A percentile compares a stretch with the other conserved stretches of the same genome.
Conservation (phyloP, 2,113 vertebrate species). For the Ginglymostoma cirratum region DNA sequence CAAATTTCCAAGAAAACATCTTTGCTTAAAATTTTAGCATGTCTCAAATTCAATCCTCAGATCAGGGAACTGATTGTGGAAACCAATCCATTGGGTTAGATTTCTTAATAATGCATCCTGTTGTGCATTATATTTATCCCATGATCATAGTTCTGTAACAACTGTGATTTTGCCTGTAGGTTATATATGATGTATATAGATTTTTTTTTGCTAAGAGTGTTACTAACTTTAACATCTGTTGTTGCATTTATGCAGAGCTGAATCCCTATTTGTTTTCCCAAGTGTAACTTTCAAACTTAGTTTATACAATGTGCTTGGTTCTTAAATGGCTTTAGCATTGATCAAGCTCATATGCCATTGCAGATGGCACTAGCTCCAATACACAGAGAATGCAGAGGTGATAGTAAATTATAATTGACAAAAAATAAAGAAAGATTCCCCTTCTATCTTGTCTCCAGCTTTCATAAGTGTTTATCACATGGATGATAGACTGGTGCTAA, state of each 20-base stretch:
- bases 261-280: background rate
- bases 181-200: background rate
- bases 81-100: background rate
- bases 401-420: background rate
- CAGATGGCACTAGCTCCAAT: background rate
- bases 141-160: background rate
- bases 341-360: background rate
- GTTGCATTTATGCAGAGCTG: background rate
- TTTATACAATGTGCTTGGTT: background rate
- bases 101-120: background rate
- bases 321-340: background rate
- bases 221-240: background rate
- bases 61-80: background rate
- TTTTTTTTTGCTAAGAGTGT: background rate
- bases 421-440: background rate
- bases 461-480: background rate
- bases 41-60: background rate
- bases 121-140: background rate
- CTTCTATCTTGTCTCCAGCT: background rate
- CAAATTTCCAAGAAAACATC: background rate
- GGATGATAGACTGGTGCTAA: too few species aligned
- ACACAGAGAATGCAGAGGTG: background rate
- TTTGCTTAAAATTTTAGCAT: background rate
- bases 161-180: background rate
- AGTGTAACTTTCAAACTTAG: constrained; percentile 18